These are phyloP conservation scores for Hirtodrosophila duncani DNA, from an alignment of 2,888 invertebrate genomes.

Conservation along the genomic window DNA sequence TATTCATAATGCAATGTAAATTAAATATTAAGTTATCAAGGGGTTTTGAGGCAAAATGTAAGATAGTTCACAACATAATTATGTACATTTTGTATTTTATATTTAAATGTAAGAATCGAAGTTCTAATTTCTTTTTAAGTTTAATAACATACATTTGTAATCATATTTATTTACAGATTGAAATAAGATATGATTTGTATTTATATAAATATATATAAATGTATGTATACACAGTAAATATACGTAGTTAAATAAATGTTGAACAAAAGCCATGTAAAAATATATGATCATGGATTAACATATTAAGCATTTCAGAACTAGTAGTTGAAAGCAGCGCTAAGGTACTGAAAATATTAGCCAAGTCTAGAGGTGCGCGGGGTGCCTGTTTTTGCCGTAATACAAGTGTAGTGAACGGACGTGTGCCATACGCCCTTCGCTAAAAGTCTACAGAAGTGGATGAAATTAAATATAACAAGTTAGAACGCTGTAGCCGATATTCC, in stretches of 20 bases:
- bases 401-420: no score
- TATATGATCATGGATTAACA: no score
- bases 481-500: no score
- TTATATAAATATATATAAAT: constrained; percentile 14
- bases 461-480: no score
- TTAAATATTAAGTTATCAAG: constrained; percentile 30
- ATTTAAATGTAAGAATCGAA: constrained; percentile 23
- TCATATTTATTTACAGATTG: constrained; percentile 23
- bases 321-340: no score
- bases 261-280: constrained; percentile 30
- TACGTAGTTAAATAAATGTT: constrained; percentile 51
- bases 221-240: constrained; percentile 36
- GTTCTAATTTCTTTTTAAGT: constrained; percentile 15
- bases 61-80: constrained; percentile 49
- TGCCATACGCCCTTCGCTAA: no score
- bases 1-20: constrained; percentile 29
- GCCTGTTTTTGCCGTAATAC: no score
- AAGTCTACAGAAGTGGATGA: no score
- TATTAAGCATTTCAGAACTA: no score
- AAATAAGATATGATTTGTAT: constrained; percentile 4
- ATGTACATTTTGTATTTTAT: constrained; percentile 44
- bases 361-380: no score
- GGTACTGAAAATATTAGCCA: no score
- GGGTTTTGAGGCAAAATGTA: no score
- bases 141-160: constrained; percentile 28